These are phyloP conservation scores for Ceratitis capitata DNA, from an alignment of 1,140 invertebrate species.

Conservation along the genomic window DNA sequence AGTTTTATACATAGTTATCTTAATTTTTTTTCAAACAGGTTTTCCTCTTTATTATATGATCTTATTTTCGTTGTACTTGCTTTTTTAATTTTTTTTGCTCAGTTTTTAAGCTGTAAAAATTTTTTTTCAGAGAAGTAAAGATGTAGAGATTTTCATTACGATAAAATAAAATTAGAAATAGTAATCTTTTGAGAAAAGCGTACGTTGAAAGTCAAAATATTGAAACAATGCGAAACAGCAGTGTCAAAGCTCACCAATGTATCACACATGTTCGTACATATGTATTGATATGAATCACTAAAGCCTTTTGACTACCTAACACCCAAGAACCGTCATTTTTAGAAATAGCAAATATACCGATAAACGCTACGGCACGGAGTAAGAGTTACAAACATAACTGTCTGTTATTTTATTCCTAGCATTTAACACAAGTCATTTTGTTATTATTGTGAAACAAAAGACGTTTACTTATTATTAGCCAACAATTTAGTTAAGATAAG, in stretches of 20 bases:
- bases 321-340: too few species aligned
- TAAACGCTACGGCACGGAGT: too few species aligned
- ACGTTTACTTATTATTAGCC: neutral
- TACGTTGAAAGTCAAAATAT: neutral
- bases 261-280: too few species aligned
- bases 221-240: neutral
- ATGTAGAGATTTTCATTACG: neutral
- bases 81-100: neutral
- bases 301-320: too few species aligned
- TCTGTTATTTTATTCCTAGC: neutral
- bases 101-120: neutral
- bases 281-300: too few species aligned
- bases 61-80: too few species aligned
- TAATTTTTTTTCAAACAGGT: too few species aligned
- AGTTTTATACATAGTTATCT: too few species aligned
- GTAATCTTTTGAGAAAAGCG: neutral
- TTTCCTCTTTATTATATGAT: too few species aligned
- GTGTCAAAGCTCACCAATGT: neutral
- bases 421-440: neutral
- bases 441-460: neutral
- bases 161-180: neutral
- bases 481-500: conserved; percentile 10
- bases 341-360: neutral
- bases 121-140: neutral
- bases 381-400: neutral